Evolutionary conservation across 2,113 vertebrate species (phyloP).

Genomic region (Mus pahari): DNA sequence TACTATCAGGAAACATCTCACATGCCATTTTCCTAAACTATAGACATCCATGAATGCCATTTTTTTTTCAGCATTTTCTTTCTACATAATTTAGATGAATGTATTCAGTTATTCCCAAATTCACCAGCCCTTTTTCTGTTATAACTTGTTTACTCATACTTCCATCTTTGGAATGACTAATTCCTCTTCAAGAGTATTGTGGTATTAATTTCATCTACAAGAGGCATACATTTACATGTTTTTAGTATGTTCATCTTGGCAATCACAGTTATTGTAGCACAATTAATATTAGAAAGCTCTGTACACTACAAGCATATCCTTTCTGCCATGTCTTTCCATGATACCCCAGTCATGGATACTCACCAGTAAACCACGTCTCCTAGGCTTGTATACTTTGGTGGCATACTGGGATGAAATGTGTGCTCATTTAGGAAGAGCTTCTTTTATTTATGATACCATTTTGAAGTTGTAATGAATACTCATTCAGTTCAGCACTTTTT

Average conservation of each 20-base stretch:
- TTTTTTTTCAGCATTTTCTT: neutral
- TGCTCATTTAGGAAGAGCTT: neutral
- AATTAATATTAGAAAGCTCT: neutral
- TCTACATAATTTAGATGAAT: neutral
- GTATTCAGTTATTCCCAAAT: neutral
- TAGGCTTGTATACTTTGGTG: rapidly evolving
- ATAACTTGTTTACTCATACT: neutral
- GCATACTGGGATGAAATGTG: neutral
- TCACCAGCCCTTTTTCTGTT: neutral
- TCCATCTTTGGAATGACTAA: neutral
- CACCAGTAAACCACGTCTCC: neutral
- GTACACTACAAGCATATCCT: neutral
- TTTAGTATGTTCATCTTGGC: neutral
- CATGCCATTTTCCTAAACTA: neutral
- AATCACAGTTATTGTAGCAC: neutral
- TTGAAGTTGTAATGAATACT: neutral
- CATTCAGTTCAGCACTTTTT: neutral
- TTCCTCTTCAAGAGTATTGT: neutral
- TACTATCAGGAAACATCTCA: too few relatives aligned
- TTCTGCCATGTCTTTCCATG: too few relatives aligned
- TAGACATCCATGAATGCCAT: neutral
- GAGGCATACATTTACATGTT: neutral
- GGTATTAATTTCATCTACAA: neutral
- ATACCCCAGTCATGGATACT: neutral
- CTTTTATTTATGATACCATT: neutral